Percentiles rank a stretch among this genome's conserved stretches.
These are phyloP conservation scores for Tympanoctomys barrerae DNA, from an alignment of 2,797 vertebrate genomes.

Conservation along the genomic window DNA sequence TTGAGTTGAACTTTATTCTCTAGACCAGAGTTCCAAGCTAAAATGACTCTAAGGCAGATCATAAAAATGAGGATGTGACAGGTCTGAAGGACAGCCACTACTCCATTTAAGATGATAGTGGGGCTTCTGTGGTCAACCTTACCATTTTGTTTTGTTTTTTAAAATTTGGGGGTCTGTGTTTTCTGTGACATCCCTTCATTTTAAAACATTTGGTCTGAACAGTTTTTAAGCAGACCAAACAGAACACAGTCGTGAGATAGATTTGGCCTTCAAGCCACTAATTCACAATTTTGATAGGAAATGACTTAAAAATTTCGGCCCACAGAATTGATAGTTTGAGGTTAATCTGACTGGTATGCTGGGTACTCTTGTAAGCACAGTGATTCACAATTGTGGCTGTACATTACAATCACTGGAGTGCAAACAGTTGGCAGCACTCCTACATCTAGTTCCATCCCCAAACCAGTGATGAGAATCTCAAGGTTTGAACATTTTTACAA, in stretches of 20 bases:
- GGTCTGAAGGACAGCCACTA: neutral
- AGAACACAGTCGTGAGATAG: neutral
- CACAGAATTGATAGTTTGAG: neutral
- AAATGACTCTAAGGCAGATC: neutral
- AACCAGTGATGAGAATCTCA: slow-evolving; percentile 9
- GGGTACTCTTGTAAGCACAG: neutral
- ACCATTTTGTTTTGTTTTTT: neutral
- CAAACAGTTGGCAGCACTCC: neutral
- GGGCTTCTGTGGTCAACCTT: neutral
- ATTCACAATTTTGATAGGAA: slow-evolving; percentile 36
- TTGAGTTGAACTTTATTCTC: slow-evolving; percentile 3
- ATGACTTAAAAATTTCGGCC: neutral
- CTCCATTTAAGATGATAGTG: neutral
- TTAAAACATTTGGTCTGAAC: neutral
- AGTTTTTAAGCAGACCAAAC: slow-evolving; percentile 43
- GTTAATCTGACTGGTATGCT: neutral
- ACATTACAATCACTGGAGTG: neutral
- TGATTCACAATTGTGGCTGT: neutral
- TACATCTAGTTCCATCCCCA: neutral
- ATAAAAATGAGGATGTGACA: neutral
- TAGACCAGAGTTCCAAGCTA: neutral
- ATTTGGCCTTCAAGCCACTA: slow-evolving; percentile 15
- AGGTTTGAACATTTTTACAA: neutral
- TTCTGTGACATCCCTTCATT: slow-evolving; percentile 4
- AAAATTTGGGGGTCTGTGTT: neutral